Percentiles rank a stretch among this genome's conserved stretches.
Evolutionary conservation across 2,113 vertebrate genomes (phyloP).

Genomic region (Phylloscopus trochilus): DNA sequence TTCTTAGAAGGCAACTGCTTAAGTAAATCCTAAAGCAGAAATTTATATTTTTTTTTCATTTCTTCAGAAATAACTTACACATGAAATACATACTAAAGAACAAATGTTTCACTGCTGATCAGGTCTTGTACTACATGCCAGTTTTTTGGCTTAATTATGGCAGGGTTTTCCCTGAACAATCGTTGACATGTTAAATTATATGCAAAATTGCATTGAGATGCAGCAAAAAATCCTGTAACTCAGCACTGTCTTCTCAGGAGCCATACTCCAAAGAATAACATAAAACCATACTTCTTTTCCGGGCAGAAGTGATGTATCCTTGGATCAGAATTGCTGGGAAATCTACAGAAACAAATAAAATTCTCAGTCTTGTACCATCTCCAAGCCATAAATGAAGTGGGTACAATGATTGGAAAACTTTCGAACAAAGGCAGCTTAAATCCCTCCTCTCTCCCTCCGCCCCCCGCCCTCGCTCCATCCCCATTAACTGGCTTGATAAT

Average conservation of each 20-base stretch:
- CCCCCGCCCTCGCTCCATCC: fast-evolving
- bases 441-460: fast-evolving
- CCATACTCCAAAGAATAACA: background rate
- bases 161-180: background rate
- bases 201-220: background rate
- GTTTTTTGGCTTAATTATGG: background rate
- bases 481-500: background rate
- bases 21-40: background rate
- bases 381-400: background rate
- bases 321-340: background rate
- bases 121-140: background rate
- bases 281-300: background rate
- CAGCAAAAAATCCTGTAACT: background rate
- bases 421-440: background rate
- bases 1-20: background rate
- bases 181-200: background rate
- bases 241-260: background rate
- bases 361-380: background rate
- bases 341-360: background rate
- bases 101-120: background rate
- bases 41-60: background rate
- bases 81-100: background rate
- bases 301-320: background rate
- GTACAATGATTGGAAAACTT: background rate
- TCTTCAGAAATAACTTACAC: background rate